Evolutionary conservation across 2,797 vertebrate species (phyloP).

Genomic region (Naso thynnoides): DNA sequence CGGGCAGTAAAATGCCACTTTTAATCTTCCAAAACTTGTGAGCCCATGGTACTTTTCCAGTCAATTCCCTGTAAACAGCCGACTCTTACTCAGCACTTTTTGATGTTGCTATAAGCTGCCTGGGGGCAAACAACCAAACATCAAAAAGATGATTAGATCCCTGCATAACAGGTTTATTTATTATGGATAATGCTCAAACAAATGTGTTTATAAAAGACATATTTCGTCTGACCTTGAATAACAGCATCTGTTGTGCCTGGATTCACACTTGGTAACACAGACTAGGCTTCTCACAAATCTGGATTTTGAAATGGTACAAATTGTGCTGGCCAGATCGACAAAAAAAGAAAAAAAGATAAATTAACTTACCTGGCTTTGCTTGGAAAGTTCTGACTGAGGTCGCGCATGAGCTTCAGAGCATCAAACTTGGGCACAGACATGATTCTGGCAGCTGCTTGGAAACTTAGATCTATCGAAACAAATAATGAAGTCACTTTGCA

Average conservation of each 20-base stretch:
- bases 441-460: conserved; percentile 94
- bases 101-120: conserved; percentile 72
- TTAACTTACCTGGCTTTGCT: conserved; percentile 92
- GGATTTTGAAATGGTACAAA: conserved; percentile 38
- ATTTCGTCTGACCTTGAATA: conserved; percentile 47
- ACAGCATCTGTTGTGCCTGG: conserved; percentile 23
- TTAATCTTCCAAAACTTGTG: conserved; percentile 84
- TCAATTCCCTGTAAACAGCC: conserved; percentile 80
- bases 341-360: conserved; percentile 34
- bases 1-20: conserved; percentile 80
- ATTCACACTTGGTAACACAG: conserved; percentile 37
- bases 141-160: conserved; percentile 62
- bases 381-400: conserved; percentile 97
- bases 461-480: conserved; percentile 99
- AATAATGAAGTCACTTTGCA: too few relatives aligned
- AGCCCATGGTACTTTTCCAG: conserved; percentile 72
- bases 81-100: conserved; percentile 80
- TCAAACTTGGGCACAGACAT: conserved; percentile 90
- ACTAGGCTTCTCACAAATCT: conserved; percentile 17
- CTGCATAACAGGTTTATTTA: conserved; percentile 43
- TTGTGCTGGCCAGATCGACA: conserved; percentile 15
- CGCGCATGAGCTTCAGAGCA: conserved; percentile 93
- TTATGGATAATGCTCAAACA: conserved; percentile 45
- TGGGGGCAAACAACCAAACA: conserved; percentile 60
- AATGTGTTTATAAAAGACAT: conserved; percentile 39